Evolutionary conservation across 2,888 invertebrate species (phyloP).

Genomic region (Criorhina ranunculi): DNA sequence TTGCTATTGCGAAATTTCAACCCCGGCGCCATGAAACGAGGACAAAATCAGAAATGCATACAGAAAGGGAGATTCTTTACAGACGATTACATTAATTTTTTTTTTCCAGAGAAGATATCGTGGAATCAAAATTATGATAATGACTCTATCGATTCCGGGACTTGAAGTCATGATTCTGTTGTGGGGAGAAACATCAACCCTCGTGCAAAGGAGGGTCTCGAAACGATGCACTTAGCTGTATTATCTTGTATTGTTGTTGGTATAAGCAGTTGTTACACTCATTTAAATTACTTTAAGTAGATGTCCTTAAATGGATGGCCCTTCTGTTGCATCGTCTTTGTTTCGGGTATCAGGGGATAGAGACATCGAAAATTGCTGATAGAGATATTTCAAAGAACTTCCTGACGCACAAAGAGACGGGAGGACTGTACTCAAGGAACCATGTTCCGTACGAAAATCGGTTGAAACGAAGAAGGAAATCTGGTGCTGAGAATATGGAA

Average conservation of each 20-base stretch:
- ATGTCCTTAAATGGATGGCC: conserved; percentile 30
- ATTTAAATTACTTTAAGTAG: conserved; percentile 57
- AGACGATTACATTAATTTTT: conserved; percentile 72
- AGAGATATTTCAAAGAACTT: no score
- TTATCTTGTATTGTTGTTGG: conserved; percentile 55
- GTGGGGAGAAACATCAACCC: conserved; percentile 27
- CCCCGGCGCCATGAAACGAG: conserved; percentile 22
- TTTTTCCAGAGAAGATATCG: conserved; percentile 18
- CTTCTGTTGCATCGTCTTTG: neutral
- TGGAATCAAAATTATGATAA: conserved; percentile 68
- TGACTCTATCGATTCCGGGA: conserved; percentile 68
- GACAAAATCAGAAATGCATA: conserved; percentile 15
- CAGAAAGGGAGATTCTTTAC: conserved; percentile 38
- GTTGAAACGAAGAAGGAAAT: no score
- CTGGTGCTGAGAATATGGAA: no score
- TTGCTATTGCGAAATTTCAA: conserved; percentile 34
- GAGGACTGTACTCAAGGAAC: no score
- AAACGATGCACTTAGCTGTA: conserved; percentile 64
- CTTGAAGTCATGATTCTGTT: conserved; percentile 17
- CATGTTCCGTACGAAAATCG: no score
- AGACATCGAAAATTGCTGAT: neutral
- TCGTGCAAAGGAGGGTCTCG: conserved; percentile 35
- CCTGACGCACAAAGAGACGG: no score
- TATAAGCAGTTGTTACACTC: conserved; percentile 64
- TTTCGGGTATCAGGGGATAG: neutral